Percentiles rank a stretch among this genome's conserved stretches.
These are phyloP conservation scores for Hermaeophaga mercurialis DNA, from an alignment of 2,888 invertebrate species.

Conservation along the genomic window DNA sequence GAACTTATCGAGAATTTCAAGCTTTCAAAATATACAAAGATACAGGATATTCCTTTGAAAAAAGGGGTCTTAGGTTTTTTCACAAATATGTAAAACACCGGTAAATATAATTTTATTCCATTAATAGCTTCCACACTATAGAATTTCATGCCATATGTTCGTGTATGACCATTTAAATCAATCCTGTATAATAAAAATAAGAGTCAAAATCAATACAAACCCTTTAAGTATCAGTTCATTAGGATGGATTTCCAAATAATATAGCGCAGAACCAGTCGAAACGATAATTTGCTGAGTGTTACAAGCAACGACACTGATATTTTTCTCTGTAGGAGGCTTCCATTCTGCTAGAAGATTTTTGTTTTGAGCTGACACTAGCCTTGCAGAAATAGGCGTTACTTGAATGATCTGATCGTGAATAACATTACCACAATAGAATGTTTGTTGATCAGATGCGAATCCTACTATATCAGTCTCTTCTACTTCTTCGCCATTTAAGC, in stretches of 20 bases:
- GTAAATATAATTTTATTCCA: no score
- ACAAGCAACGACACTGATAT: constrained; percentile 88
- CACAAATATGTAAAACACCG: no score
- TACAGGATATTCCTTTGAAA: no score
- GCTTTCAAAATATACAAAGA: no score
- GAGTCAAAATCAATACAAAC: constrained; percentile 48
- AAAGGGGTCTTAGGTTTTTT: no score
- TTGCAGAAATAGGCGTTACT: constrained; percentile 70
- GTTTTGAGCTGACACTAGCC: constrained; percentile 71
- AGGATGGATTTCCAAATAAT: constrained; percentile 75
- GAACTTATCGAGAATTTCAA: no score
- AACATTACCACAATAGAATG: constrained; percentile 93
- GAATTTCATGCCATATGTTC: no score
- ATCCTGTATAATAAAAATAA: not conserved
- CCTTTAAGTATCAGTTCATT: constrained; percentile 68
- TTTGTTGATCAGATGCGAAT: constrained; percentile 89
- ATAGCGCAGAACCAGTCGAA: constrained; percentile 87
- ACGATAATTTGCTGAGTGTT: constrained; percentile 78
- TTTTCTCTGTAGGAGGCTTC: constrained; percentile 72
- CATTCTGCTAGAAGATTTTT: constrained; percentile 73
- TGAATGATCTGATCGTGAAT: constrained; percentile 74
- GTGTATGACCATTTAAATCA: no score
- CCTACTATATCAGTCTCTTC: constrained; percentile 96
- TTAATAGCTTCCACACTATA: no score
- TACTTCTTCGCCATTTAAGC: constrained; percentile 92